A percentile compares a stretch with the other conserved stretches of the same genome.
These are phyloP conservation scores for Thymallus thymallus DNA, from an alignment of 2,113 vertebrate species.

Conservation along the genomic window DNA sequence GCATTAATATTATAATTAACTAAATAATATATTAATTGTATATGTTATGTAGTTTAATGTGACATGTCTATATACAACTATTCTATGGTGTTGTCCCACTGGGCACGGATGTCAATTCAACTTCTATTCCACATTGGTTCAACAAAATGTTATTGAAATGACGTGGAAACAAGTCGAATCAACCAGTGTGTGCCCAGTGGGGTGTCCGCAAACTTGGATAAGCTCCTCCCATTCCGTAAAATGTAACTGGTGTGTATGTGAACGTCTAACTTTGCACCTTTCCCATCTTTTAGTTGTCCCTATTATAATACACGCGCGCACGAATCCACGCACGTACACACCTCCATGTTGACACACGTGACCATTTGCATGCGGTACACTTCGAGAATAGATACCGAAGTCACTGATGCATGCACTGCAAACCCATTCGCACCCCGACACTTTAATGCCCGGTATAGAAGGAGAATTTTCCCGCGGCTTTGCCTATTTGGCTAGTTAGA, in stretches of 20 bases:
- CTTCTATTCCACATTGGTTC: too few species aligned
- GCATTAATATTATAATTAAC: background rate
- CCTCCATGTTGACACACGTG: slow-evolving; percentile 31
- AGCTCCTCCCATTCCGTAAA: background rate
- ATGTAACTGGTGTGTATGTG: background rate
- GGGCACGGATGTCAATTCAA: too few species aligned
- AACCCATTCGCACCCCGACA: slow-evolving; percentile 78
- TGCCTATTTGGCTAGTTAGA: slow-evolving; percentile 29
- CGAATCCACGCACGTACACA: slow-evolving; percentile 11
- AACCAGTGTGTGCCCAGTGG: too few species aligned
- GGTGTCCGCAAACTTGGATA: background rate
- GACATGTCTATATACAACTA: background rate
- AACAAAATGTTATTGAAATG: too few species aligned
- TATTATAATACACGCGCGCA: background rate
- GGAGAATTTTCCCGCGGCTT: slow-evolving; percentile 53
- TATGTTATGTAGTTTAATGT: background rate
- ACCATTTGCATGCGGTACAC: slow-evolving; percentile 33
- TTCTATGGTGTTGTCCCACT: background rate
- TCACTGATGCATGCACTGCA: slow-evolving; percentile 67
- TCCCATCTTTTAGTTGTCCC: background rate
- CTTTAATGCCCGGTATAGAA: slow-evolving; percentile 70
- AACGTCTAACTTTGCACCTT: too few species aligned
- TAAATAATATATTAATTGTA: background rate
- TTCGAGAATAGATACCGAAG: slow-evolving; percentile 61
- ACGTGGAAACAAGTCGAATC: too few species aligned